A percentile compares a stretch with the other conserved stretches of the same genome.
phyloP scores from a whole-genome alignment of 92 coral and sea anemone genomes.

The Parazoanthus darwini region DNA sequence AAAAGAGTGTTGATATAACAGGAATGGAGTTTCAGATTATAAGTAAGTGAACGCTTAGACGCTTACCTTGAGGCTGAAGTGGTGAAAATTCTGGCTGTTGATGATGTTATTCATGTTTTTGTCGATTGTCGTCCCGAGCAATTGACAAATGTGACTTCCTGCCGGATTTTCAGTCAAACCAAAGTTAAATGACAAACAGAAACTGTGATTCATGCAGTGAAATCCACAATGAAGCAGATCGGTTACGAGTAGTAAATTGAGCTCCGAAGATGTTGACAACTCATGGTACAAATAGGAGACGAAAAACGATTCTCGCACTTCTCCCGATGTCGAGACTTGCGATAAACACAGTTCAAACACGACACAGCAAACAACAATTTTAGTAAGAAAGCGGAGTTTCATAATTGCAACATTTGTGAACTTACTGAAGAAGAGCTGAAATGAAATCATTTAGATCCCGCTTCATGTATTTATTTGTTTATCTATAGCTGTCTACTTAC shows the following conservation, averaged over 20 bases:
- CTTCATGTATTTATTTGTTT: not conserved
- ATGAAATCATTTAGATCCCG: not conserved
- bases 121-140: not conserved
- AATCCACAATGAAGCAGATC: slow-evolving; percentile 9
- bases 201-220: not conserved
- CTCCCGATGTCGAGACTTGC: not conserved
- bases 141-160: slow-evolving; percentile 7
- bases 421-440: not conserved
- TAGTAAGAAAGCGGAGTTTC: not conserved
- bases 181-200: slow-evolving; percentile 21
- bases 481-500: no score
- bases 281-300: slow-evolving; percentile 6
- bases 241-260: not conserved
- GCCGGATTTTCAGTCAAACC: not conserved
- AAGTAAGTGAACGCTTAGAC: no score
- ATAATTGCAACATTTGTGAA: not conserved
- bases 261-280: not conserved
- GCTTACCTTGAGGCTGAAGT: not conserved
- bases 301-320: not conserved
- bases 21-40: no score
- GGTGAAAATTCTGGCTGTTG: slow-evolving; percentile 2
- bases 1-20: no score
- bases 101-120: not conserved
- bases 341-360: not conserved
- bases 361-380: not conserved